These are phyloP conservation scores for Cynocephalus volans DNA, from an alignment of 2,113 vertebrate species.

Conservation along the genomic window DNA sequence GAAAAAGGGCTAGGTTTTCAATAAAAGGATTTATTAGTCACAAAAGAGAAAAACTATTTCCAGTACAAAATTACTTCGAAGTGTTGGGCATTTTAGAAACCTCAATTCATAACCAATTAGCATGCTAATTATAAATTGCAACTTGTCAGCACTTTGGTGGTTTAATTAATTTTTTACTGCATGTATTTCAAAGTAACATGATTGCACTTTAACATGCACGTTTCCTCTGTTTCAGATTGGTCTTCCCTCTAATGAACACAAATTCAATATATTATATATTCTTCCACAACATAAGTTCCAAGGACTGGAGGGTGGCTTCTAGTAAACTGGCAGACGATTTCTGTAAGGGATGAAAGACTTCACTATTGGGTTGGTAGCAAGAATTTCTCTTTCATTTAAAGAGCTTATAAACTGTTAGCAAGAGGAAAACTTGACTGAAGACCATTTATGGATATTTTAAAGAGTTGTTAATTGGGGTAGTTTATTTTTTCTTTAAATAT, in stretches of 20 bases:
- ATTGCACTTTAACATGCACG: rapidly evolving
- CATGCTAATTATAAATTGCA: slow-evolving; percentile 17
- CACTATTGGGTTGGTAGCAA: background rate
- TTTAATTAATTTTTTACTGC: slow-evolving; percentile 1
- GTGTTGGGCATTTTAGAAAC: background rate
- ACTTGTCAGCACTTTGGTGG: background rate
- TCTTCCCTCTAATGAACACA: background rate
- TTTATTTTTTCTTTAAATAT: background rate
- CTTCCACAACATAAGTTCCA: background rate
- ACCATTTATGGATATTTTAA: background rate
- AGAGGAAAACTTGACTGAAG: background rate
- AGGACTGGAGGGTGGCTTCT: background rate
- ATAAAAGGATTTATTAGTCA: background rate
- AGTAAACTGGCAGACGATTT: background rate
- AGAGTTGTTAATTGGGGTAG: background rate
- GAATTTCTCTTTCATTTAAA: background rate
- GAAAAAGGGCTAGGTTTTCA: slow-evolving; percentile 24
- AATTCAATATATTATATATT: background rate
- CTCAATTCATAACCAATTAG: slow-evolving; percentile 54
- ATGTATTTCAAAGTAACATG: background rate
- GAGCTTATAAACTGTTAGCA: background rate
- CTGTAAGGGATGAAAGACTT: background rate
- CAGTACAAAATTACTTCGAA: slow-evolving; percentile 24
- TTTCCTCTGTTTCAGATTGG: background rate
- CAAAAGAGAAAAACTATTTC: slow-evolving; percentile 56